phyloP scores from a whole-genome alignment of 2,888 invertebrate species.

The Melanargia galathea region DNA sequence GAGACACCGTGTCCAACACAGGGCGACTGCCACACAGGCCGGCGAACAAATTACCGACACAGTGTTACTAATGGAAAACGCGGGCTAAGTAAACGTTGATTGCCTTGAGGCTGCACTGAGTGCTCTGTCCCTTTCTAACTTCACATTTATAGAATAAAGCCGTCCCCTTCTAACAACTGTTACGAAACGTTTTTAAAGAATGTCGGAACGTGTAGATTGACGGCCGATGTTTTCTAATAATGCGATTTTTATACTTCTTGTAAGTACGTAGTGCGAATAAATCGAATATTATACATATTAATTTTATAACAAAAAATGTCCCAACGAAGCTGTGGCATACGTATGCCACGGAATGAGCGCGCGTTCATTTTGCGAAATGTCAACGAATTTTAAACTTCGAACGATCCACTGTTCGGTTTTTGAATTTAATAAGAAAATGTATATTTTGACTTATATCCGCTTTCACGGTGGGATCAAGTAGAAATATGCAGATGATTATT shows the following conservation, averaged over 20 bases:
- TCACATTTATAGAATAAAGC: conserved; percentile 39
- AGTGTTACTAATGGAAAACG: conserved; percentile 63
- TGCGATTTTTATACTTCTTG: conserved; percentile 39
- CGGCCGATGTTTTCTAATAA: conserved; percentile 47
- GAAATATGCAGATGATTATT: no score
- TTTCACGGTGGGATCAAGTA: neutral
- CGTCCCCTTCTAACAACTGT: conserved; percentile 54
- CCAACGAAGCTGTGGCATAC: conserved; percentile 15
- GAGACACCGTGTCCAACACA: conserved; percentile 44
- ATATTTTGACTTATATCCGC: no score
- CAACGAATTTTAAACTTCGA: conserved; percentile 20
- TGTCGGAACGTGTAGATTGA: conserved; percentile 58
- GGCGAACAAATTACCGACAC: conserved; percentile 42
- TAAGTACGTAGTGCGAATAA: conserved; percentile 20
- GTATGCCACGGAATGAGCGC: neutral
- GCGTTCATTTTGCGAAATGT: conserved; percentile 18
- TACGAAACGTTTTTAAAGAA: conserved; percentile 56
- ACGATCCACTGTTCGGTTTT: neutral
- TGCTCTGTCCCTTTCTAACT: conserved; percentile 50
- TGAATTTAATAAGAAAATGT: neutral
- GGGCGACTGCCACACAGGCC: conserved; percentile 40
- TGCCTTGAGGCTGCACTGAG: conserved; percentile 69
- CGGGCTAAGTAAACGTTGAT: conserved; percentile 73
- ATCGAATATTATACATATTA: conserved; percentile 23
- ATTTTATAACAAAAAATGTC: conserved; percentile 18